Conservation (phyloP, 2,113 vertebrate genomes). For the Larimichthys polyactis region DNA sequence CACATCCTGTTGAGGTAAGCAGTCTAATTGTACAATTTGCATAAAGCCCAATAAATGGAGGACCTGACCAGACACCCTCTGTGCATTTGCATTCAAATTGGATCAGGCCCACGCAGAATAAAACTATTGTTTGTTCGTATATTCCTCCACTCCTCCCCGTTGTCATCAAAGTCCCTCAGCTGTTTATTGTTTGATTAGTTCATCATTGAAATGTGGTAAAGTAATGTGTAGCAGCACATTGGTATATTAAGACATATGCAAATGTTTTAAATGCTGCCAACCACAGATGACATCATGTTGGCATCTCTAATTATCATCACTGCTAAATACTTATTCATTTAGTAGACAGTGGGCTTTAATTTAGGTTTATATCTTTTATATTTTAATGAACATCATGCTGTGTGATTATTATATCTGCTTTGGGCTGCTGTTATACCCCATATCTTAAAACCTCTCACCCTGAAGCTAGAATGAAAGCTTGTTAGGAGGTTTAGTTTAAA, state of each 20-base stretch:
- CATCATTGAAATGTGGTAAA: neutral
- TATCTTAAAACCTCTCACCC: too few relatives aligned
- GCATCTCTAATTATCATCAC: neutral
- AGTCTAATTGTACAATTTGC: constrained; percentile 26
- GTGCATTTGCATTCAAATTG: constrained; percentile 28
- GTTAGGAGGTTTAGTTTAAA: too few relatives aligned
- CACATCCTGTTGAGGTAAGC: constrained; percentile 19
- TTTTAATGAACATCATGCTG: too few relatives aligned
- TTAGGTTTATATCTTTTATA: too few relatives aligned
- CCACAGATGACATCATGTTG: neutral
- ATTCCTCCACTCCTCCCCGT: neutral
- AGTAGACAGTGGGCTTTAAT: too few relatives aligned
- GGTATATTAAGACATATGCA: neutral
- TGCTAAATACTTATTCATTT: neutral
- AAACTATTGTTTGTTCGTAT: constrained; percentile 4
- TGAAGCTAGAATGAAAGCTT: too few relatives aligned
- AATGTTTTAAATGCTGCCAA: neutral
- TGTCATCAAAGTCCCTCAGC: constrained; percentile 13
- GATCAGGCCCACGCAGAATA: constrained; percentile 7
- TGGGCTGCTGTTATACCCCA: too few relatives aligned
- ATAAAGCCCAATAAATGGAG: constrained; percentile 19
- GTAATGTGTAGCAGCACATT: neutral
- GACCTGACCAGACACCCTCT: neutral
- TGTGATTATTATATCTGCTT: too few relatives aligned
- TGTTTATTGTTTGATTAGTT: constrained; percentile 19